These are phyloP conservation scores for Luidia sarsii DNA, from an alignment of 53 echinoderm and acorn worm species.

Conservation along the genomic window DNA sequence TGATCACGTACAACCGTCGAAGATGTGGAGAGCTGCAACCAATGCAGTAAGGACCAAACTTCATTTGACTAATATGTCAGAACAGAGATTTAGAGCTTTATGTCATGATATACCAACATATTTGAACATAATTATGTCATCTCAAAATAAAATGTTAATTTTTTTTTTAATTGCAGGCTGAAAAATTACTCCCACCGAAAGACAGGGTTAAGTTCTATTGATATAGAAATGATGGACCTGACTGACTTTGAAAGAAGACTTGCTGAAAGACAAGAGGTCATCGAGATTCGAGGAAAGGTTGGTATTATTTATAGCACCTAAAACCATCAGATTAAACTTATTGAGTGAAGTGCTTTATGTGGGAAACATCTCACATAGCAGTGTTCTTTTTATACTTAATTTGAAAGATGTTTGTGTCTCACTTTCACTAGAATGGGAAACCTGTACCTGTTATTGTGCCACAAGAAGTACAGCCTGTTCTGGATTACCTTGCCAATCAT, in stretches of 20 bases:
- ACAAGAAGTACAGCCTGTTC: no score
- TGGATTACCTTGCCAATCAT: no score
- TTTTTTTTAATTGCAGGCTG: neutral
- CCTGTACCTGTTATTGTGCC: no score
- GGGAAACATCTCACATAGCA: no score
- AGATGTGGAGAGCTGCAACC: constrained; percentile 59
- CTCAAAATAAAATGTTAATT: neutral
- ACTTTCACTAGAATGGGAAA: no score
- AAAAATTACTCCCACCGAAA: neutral
- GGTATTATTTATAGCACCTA: no score
- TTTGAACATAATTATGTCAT: neutral
- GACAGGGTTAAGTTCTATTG: neutral
- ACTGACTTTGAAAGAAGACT: no score
- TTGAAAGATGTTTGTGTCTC: no score
- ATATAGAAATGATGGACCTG: constrained; percentile 6
- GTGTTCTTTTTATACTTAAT: no score
- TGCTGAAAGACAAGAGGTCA: neutral
- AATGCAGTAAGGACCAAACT: constrained; percentile 51
- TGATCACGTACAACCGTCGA: constrained; percentile 58
- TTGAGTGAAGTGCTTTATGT: no score
- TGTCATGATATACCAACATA: neutral
- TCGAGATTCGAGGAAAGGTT: constrained; percentile 8
- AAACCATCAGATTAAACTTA: no score
- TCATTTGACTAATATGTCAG: neutral
- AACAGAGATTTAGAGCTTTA: neutral